A percentile compares a stretch with the other conserved stretches of the same genome.
Evolutionary conservation across 2,113 vertebrate species (phyloP).

Genomic region (Paramormyrops kingsleyae): DNA sequence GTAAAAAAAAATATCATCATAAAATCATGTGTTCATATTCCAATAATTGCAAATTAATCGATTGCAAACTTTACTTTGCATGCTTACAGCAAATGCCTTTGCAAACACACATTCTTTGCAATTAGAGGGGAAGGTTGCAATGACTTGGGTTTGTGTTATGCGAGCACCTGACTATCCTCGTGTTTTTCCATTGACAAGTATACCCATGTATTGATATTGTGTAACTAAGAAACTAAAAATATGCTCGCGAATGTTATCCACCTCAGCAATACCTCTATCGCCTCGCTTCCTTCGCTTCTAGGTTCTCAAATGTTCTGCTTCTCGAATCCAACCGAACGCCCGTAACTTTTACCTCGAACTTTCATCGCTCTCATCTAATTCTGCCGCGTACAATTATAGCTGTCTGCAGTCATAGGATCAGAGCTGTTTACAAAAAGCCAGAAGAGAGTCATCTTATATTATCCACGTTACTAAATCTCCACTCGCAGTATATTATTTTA

Average conservation of each 20-base stretch:
- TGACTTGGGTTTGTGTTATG: not conserved
- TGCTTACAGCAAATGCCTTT: not conserved
- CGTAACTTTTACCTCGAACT: constrained; percentile 37
- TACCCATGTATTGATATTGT: not conserved
- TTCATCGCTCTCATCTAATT: constrained; percentile 35
- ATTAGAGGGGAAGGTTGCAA: not conserved
- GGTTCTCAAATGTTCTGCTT: constrained; percentile 7
- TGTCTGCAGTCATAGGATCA: constrained; percentile 21
- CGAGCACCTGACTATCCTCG: constrained; percentile 10
- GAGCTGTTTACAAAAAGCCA: constrained; percentile 23
- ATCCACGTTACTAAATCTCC: constrained; percentile 11
- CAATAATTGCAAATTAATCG: not conserved
- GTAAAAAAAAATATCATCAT: not conserved
- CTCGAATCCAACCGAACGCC: constrained; percentile 21
- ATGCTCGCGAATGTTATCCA: not conserved
- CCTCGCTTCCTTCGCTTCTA: not conserved
- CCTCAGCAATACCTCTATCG: not conserved
- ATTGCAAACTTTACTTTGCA: not conserved
- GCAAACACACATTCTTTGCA: not conserved
- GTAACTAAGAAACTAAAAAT: not conserved
- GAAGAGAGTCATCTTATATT: constrained; percentile 16
- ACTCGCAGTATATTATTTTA: not conserved
- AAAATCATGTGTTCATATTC: not conserved
- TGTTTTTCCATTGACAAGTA: constrained; percentile 1
- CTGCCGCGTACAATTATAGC: constrained; percentile 33